These are phyloP conservation scores for Eutrigla gurnardus DNA, from an alignment of 2,797 vertebrate genomes.

Conservation along the genomic window DNA sequence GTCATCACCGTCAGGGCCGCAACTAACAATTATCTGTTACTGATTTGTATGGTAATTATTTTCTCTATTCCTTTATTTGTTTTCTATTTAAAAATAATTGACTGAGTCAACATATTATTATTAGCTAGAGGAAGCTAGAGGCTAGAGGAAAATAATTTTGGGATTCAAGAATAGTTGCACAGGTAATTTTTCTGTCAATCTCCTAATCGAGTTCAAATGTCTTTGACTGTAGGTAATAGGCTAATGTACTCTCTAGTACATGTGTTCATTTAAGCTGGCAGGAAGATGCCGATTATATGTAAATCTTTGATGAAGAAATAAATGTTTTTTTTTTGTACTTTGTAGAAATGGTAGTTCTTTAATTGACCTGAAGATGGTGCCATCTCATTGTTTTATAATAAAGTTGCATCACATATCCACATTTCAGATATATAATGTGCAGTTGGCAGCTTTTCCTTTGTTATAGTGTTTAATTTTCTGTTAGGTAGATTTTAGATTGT, in stretches of 20 bases:
- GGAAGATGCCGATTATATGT: too few species aligned
- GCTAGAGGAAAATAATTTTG: too few species aligned
- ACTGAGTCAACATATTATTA: not conserved
- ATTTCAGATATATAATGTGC: not conserved
- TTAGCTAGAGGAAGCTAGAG: too few species aligned
- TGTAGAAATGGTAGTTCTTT: not conserved
- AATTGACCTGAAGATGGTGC: slow-evolving; percentile 2
- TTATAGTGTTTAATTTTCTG: not conserved
- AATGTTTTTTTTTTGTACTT: not conserved
- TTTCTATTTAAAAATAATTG: not conserved
- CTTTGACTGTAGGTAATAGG: too few species aligned
- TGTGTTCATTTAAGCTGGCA: too few species aligned
- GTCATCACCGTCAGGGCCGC: too few species aligned
- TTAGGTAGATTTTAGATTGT: not conserved
- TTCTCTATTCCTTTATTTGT: too few species aligned
- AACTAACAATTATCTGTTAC: too few species aligned
- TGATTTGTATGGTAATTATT: too few species aligned
- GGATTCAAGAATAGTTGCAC: not conserved
- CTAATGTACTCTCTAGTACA: too few species aligned
- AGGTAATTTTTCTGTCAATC: not conserved
- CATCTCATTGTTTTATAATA: not conserved
- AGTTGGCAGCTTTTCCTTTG: not conserved
- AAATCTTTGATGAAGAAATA: not conserved
- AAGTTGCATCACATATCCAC: not conserved
- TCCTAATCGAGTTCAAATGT: not conserved